A percentile compares a stretch with the other conserved stretches of the same genome.
These are phyloP conservation scores for Rhinoraja longicauda DNA, from an alignment of 2,797 vertebrate genomes.

Conservation along the genomic window DNA sequence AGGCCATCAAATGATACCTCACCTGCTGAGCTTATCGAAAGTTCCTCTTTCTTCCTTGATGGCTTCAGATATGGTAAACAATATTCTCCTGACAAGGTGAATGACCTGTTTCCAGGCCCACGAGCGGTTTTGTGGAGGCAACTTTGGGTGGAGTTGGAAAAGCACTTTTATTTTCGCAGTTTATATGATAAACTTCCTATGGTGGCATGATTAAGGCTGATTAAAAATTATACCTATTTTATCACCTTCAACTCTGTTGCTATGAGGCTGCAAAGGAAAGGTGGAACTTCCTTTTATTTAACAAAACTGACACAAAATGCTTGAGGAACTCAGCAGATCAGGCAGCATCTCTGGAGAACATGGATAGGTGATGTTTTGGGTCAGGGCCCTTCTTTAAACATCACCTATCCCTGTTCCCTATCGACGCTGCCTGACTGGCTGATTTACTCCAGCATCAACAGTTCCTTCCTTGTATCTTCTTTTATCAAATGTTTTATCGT, in stretches of 20 bases:
- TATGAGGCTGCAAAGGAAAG: background rate
- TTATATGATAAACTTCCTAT: background rate
- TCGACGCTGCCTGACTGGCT: too few species aligned
- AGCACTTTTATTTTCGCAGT: background rate
- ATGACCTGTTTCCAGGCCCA: background rate
- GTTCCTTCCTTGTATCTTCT: too few species aligned
- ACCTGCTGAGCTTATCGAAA: background rate
- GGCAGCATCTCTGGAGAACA: too few species aligned
- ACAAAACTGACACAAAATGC: too few species aligned
- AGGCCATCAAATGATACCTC: too few species aligned
- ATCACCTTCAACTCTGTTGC: background rate
- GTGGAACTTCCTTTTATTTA: background rate
- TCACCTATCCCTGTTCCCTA: too few species aligned
- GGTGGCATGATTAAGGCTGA: background rate
- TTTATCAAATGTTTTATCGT: background rate
- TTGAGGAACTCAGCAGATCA: too few species aligned
- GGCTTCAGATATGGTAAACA: background rate
- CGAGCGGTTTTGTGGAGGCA: background rate
- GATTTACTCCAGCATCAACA: too few species aligned
- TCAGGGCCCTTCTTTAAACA: too few species aligned
- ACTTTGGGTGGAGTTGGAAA: background rate
- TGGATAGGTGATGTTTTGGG: too few species aligned
- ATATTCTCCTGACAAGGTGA: background rate
- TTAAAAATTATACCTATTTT: background rate
- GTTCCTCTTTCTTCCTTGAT: background rate